A percentile compares a stretch with the other conserved stretches of the same genome.
phyloP scores from a whole-genome alignment of 2,113 vertebrate species.

The Mola mola region DNA sequence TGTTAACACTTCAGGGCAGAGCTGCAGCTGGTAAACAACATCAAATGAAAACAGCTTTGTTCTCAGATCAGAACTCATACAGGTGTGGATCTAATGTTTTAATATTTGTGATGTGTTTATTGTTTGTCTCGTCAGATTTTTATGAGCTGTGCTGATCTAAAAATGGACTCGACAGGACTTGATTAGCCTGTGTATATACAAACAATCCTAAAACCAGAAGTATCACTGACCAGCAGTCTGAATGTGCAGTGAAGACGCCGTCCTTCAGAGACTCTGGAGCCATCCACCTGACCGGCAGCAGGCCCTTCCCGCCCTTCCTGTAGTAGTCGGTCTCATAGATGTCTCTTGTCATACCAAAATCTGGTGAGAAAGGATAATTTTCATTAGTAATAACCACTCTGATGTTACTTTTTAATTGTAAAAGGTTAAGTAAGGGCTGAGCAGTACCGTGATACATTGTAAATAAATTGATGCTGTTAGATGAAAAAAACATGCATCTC shows the following conservation, averaged over 20 bases:
- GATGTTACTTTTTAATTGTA: background rate
- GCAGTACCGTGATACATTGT: too few relatives aligned
- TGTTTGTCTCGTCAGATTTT: too few relatives aligned
- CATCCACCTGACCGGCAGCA: conserved; percentile 97
- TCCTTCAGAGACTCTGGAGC: conserved; percentile 95
- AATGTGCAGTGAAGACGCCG: conserved; percentile 92
- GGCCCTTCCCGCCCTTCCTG: conserved; percentile 95
- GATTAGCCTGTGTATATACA: too few relatives aligned
- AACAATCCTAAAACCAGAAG: too few relatives aligned
- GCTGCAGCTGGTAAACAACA: conserved; percentile 26
- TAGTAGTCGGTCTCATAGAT: conserved; percentile 99
- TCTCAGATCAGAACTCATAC: too few relatives aligned
- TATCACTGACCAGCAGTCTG: conserved; percentile 93
- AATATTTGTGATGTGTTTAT: too few relatives aligned
- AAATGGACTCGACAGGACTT: too few relatives aligned
- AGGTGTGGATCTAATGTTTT: too few relatives aligned
- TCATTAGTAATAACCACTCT: background rate
- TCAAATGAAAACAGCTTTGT: background rate
- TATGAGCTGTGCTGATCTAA: too few relatives aligned
- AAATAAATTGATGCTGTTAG: too few relatives aligned
- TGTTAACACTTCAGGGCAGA: conserved; percentile 23
- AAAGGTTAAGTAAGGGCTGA: too few relatives aligned
- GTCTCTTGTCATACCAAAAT: conserved; percentile 98
- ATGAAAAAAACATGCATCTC: too few relatives aligned
- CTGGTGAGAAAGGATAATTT: conserved; percentile 65